phyloP scores from a whole-genome alignment of 2,888 invertebrate species.

The Hydrotaea cyrtoneurina region DNA sequence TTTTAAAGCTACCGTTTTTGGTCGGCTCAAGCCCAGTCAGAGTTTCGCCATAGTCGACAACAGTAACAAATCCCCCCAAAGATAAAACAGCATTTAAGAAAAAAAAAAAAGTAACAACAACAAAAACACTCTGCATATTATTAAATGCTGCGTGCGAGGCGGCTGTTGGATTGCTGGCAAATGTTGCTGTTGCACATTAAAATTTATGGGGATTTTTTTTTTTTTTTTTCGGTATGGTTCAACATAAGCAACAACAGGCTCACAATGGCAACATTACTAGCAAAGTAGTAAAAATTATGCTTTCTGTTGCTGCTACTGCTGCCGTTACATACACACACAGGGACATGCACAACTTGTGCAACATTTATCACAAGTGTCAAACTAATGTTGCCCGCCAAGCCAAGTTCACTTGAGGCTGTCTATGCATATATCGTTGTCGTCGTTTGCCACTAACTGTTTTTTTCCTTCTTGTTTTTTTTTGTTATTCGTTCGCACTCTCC shows the following conservation, averaged over 20 bases:
- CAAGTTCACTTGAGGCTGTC: constrained; percentile 50
- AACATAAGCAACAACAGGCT: constrained; percentile 26
- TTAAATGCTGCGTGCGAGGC: constrained; percentile 4
- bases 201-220: constrained; percentile 54
- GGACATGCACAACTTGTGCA: constrained; percentile 53
- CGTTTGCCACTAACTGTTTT: constrained; percentile 7
- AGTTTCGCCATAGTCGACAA: neutral
- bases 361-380: constrained; percentile 65
- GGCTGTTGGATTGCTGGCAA: constrained; percentile 3
- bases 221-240: constrained; percentile 2
- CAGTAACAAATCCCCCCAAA: constrained; percentile 19
- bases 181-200: constrained; percentile 43
- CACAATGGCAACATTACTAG: constrained; percentile 2
- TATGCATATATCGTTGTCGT: constrained; percentile 20
- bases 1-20: constrained; percentile 47
- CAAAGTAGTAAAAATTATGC: constrained; percentile 33
- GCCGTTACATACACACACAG: neutral
- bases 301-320: constrained; percentile 1
- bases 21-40: neutral
- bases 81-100: constrained; percentile 23
- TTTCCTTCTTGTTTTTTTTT: too few species aligned
- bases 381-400: constrained; percentile 47
- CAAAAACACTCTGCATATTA: constrained; percentile 4
- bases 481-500: neutral
- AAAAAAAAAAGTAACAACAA: neutral